These are phyloP conservation scores for Macrocentrus cingulum DNA, from an alignment of 1,140 invertebrate species.

Conservation along the genomic window DNA sequence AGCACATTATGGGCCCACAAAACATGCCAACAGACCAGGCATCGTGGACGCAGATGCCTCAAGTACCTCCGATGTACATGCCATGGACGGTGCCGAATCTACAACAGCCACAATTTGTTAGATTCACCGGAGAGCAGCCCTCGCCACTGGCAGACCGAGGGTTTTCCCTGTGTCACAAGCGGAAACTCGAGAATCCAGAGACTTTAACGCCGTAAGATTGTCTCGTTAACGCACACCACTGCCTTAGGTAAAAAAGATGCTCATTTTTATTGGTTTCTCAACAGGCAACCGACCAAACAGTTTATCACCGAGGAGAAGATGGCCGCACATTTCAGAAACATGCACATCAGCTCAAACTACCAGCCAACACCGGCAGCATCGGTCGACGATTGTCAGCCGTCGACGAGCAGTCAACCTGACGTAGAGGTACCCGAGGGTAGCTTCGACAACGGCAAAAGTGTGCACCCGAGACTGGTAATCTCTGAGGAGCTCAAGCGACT, in stretches of 20 bases:
- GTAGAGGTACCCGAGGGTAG: conserved; percentile 31
- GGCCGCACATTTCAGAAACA: conserved; percentile 71
- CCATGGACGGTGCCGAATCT: conserved; percentile 46
- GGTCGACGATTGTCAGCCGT: conserved; percentile 14
- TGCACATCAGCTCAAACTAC: conserved; percentile 65
- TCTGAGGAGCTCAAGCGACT: conserved; percentile 72
- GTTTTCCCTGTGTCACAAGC: conserved; percentile 42
- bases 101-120: conserved; percentile 44
- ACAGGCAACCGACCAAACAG: conserved; percentile 67
- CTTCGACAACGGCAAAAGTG: conserved; percentile 31
- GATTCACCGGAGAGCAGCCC: conserved; percentile 44
- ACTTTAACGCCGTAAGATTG: not conserved
- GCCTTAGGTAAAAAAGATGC: conserved; percentile 20
- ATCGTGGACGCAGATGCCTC: conserved; percentile 47
- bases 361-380: conserved; percentile 35
- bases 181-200: conserved; percentile 47
- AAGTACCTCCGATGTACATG: conserved; percentile 50
- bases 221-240: too few relatives aligned
- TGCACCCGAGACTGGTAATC: conserved; percentile 59
- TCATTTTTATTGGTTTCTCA: conserved; percentile 22
- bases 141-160: conserved; percentile 26
- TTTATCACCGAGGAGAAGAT: conserved; percentile 81
- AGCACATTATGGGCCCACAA: conserved; percentile 53
- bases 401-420: conserved; percentile 18
- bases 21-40: conserved; percentile 34